Base-by-base conservation (phyloP, 2,113 vertebrate genomes). In the Sula dactylatra region DNA sequence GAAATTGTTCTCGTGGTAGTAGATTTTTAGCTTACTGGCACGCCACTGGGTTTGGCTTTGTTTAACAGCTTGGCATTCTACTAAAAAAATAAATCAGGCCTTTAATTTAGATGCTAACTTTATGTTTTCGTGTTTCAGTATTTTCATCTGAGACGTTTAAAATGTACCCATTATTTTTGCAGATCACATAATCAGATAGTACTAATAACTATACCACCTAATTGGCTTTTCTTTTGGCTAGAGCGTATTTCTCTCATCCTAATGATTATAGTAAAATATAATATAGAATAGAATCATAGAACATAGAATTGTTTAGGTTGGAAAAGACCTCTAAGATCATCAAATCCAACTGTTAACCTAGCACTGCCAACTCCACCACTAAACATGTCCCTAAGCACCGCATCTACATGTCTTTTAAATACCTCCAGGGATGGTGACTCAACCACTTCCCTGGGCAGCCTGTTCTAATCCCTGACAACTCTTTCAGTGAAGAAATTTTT, bases 141-240 rank as follows among this genome's bases (percentile, higher is more conserved):
- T 72, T 91, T 93, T 95, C 70, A 79, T 88, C 69, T 32, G 80
- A 87, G 81, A 47, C 1, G 1, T 92, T 94, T 96, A 83, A 40
- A 93, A 82, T 11, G 16, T n/a, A 73, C 24, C 49, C 58, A 80
- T 93, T 90, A 94, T 74, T 94, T 90, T 31, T 78, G 50, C 47
- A 94, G 92, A 90, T 96, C 77, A 72, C 34, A 64, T 36, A 20
- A 85, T 82, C 91, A 91, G 93, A 96, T 94, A 94, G 18, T 44
- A 64, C 70, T 87, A 93, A 82, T 56, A 93, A 87, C n/a, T 76
- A 82, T 96, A 82, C 31, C 17, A 76, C 31, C 36, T 87, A 89
- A 95, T 61, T 79, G 78, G 44, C 8, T 87, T 78, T 94, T 91
- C 69, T 89, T 87, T 91, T 89, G 73, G 27, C 62, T 89, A 52